Base-by-base conservation (phyloP, 2,888 invertebrate genomes). In the Actias luna region DNA sequence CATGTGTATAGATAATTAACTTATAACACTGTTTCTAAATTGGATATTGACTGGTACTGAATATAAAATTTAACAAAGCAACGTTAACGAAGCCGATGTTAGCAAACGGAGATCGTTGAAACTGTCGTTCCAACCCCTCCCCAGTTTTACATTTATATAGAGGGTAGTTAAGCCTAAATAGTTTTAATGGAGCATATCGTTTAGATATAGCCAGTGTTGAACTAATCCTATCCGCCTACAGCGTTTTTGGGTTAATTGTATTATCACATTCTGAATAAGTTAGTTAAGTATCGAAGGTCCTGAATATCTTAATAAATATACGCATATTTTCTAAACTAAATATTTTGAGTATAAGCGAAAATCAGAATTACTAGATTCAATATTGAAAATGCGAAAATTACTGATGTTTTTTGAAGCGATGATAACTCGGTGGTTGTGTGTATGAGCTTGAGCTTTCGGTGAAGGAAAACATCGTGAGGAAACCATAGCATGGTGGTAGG, bases 111-210 rank as follows among this genome's bases (percentile, higher is more conserved):
- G n/a, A 55, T 5, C 16, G 16, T 55, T 55, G 16, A 25, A 1
- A 52, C 18, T 1, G 16, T 7, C 29, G 27, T 27, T 55, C 29
- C 29, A 55, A 25, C 29, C 29, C 29, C 29, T 16, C 29, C 25
- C 29, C 29, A 55, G 55, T 27, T 55, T n/a, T n/a, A 55, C n/a
- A 55, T 55, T 55, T 55, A 29, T n/a, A 55, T 55, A 55, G 29
- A 2, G 29, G 3, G n/a, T 29, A 55, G 29, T 55, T 55, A 55
- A 29, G 29, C 55, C n/a, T 55, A 29, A 29, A 55, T 55, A 46
- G 46, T 46, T 46, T 46, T 22, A 46, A 55, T 16, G 29, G 16
- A 4, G 29, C 29, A 14, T 27, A 55, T 29, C 29, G 27, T 55
- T 55, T 18, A 16, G 29, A 55, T 55, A 27, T 55, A 29, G 55